Evolutionary conservation across 2,113 vertebrate genomes (phyloP).

Genomic region (Tamias sibiricus): DNA sequence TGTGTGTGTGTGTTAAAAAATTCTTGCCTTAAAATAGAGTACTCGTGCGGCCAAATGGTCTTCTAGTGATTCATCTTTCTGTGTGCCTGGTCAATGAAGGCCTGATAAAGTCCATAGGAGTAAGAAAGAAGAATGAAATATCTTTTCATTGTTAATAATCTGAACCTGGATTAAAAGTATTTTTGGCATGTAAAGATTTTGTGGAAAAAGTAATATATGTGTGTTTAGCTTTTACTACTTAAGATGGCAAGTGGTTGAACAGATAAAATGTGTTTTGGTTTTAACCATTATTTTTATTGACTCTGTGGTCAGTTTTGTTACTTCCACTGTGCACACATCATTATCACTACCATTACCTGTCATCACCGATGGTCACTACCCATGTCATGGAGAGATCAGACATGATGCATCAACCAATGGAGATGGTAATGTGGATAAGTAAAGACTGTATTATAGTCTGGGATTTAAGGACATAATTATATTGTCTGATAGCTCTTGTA

Average conservation of each 20-base stretch:
- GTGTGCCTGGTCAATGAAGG: background rate
- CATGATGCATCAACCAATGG: background rate
- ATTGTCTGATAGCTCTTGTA: constrained; percentile 40
- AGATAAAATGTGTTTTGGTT: background rate
- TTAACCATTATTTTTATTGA: constrained; percentile 4
- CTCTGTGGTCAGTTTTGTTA: background rate
- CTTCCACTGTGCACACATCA: background rate
- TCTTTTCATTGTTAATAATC: constrained; percentile 22
- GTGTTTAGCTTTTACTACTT: background rate
- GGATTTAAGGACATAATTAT: constrained; percentile 45
- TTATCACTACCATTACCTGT: background rate
- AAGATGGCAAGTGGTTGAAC: background rate
- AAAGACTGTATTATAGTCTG: constrained; percentile 27
- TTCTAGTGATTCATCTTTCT: constrained; percentile 21
- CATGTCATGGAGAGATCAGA: background rate
- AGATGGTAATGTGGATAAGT: background rate
- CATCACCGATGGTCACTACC: background rate
- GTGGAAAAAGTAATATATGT: background rate
- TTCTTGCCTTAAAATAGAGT: constrained; percentile 79
- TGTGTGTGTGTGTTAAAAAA: constrained; percentile 48
- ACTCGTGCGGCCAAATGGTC: background rate
- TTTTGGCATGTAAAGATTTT: constrained; percentile 4
- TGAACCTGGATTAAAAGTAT: constrained; percentile 13
- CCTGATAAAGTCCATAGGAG: background rate
- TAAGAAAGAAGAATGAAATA: constrained; percentile 1